These are phyloP conservation scores for Coreoperca whiteheadi DNA, from an alignment of 2,113 vertebrate genomes.

Conservation along the genomic window DNA sequence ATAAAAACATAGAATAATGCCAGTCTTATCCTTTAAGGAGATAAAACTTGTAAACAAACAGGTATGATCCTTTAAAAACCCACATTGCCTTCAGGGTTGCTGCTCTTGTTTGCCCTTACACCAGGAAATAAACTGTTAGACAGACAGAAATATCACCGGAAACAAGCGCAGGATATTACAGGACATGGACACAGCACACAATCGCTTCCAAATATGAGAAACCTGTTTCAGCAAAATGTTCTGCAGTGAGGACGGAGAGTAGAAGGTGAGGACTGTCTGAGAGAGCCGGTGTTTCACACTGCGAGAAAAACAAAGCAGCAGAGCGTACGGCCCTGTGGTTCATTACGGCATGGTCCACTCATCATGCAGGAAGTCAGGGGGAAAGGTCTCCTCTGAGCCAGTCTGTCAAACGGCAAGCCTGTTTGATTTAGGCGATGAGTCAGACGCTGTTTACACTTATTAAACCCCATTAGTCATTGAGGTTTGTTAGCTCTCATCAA, in stretches of 20 bases:
- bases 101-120: constrained; percentile 1
- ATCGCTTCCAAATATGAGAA: constrained; percentile 8
- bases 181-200: background rate
- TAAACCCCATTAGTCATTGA: constrained; percentile 43
- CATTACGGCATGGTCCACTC: constrained; percentile 64
- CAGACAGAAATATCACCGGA: background rate
- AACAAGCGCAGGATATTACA: constrained; percentile 18
- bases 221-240: constrained; percentile 1
- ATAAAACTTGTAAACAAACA: background rate
- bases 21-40: background rate
- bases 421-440: constrained; percentile 42
- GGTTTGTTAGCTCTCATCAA: constrained; percentile 21
- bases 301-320: constrained; percentile 67
- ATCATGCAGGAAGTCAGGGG: constrained; percentile 58
- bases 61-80: background rate
- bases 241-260: constrained; percentile 7
- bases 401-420: constrained; percentile 34
- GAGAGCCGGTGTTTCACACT: constrained; percentile 48
- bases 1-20: background rate
- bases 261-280: constrained; percentile 38
- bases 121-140: constrained; percentile 1
- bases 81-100: background rate
- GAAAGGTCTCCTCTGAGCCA: constrained; percentile 43
- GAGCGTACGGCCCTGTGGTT: constrained; percentile 60
- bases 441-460: constrained; percentile 45